phyloP scores from a whole-genome alignment of 2,888 invertebrate species.

The Rhabditoides inermis region DNA sequence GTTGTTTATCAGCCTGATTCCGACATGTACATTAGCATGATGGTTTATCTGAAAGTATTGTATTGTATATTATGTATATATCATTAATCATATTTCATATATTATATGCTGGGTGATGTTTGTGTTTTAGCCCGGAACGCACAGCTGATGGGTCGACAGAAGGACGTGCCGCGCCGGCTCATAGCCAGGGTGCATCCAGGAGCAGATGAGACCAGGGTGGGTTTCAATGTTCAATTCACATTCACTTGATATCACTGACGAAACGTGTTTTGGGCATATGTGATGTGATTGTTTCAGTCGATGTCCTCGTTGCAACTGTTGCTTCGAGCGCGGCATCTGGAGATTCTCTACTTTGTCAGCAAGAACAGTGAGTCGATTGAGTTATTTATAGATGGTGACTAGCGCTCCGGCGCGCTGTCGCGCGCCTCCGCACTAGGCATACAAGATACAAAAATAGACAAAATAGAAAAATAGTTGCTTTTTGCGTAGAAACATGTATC shows the following conservation, averaged over 20 bases:
- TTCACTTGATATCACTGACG: too few species aligned
- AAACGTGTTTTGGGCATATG: too few species aligned
- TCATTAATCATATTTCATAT: too few species aligned
- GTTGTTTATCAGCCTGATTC: conserved; percentile 2
- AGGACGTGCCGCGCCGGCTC: conserved; percentile 12
- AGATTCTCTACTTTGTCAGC: conserved; percentile 36
- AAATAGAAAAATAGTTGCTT: too few species aligned
- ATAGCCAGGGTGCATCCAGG: conserved; percentile 12
- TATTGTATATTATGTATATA: too few species aligned
- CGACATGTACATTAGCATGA: background rate
- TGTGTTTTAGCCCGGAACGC: conserved; percentile 36
- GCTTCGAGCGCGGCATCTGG: conserved; percentile 31
- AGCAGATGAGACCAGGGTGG: background rate
- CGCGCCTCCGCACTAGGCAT: too few species aligned
- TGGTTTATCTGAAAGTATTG: too few species aligned
- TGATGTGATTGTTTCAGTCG: conserved; percentile 10
- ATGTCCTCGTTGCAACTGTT: conserved; percentile 7
- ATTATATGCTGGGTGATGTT: too few species aligned
- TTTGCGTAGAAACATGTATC: too few species aligned
- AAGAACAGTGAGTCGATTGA: conserved; percentile 38
- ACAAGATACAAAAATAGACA: too few species aligned
- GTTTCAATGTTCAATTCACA: too few species aligned
- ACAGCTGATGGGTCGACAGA: conserved; percentile 30
- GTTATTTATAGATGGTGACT: background rate
- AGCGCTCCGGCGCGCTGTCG: too few species aligned